These are phyloP conservation scores for Myotis daubentonii DNA, from an alignment of 2,797 vertebrate species.

Conservation along the genomic window DNA sequence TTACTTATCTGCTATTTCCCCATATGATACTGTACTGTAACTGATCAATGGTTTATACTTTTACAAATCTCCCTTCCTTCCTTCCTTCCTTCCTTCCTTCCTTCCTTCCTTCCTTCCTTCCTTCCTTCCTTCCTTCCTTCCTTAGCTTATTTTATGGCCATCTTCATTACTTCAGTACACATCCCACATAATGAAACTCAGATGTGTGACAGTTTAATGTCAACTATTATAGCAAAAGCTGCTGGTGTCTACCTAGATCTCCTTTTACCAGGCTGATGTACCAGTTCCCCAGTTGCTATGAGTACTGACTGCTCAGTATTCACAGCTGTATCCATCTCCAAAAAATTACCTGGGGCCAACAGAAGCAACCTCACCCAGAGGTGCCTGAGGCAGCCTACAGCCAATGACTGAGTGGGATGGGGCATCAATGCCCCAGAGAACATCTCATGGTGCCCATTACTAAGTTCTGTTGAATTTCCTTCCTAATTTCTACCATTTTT, in stretches of 20 bases:
- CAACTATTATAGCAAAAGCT: slow-evolving; percentile 7
- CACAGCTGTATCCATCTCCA: neutral
- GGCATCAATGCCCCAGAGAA: neutral
- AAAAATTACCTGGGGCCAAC: neutral
- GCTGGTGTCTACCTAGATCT: neutral
- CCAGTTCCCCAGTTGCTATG: neutral
- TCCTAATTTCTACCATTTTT: neutral
- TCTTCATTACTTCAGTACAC: neutral
- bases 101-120: neutral
- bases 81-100: too few species aligned
- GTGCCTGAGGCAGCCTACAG: neutral
- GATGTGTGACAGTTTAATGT: neutral
- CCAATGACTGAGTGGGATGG: neutral
- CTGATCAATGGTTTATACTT: slow-evolving; percentile 18
- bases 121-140: too few species aligned
- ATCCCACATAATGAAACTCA: slow-evolving; percentile 9
- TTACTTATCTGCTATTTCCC: slow-evolving; percentile 39
- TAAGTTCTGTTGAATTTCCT: neutral
- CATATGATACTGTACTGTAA: neutral
- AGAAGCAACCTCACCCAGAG: neutral
- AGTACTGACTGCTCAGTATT: neutral
- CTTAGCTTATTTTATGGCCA: neutral
- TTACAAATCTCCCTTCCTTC: neutral
- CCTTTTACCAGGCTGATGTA: neutral
- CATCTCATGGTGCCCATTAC: neutral